Evolutionary conservation across 2,888 invertebrate species (phyloP), one percentile per base, ranked within the genome.

Genomic region (Aporophyla nigra): DNA sequence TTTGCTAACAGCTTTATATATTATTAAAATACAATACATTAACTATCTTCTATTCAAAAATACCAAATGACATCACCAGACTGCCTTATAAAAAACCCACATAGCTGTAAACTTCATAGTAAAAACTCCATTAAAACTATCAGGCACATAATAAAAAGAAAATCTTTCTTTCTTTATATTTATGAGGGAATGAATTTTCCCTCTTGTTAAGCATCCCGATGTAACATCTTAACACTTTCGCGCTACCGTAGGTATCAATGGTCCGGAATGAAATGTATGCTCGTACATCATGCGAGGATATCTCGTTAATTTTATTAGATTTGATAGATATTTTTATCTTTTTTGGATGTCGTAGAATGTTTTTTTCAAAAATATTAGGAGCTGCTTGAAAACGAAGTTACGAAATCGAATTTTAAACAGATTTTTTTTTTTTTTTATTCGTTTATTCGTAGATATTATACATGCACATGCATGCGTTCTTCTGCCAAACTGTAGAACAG

Each of bases 221-320:
- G 87, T 84, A 82, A 91, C 90, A 89, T 91, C 90, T 90, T 89
- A 90, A 93, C 94, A 93, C 90, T 88, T 90, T 90, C 86, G 76
- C 90, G 89, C 89, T 84, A 76, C 75, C 84, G 76, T 87, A 83
- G 82, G 54, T 89, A 84, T 90, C 91, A 93, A 94, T 93, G 91
- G 91, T 33, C 71, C 66, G 92, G 92, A 93, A 93, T 87, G 75
- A 86, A 80, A 74, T 76, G 61, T 83, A 51, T n/a, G 54, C 24
- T 19, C 71, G 49, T 83, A 74, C 19, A 86, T 83, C 80, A 86
- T 73, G 40, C 0, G 14, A 62, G 56, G 21, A 51, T 66, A 53
- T 70, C 71, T 75, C 67, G 67, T 68, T 70, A 85, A 80, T 83
- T 84, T 83, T 77, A 58, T 46, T 63, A 5, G 5, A 53, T 63